Base-by-base conservation (phyloP, 1,140 invertebrate species). In the Grapholita molesta region DNA sequence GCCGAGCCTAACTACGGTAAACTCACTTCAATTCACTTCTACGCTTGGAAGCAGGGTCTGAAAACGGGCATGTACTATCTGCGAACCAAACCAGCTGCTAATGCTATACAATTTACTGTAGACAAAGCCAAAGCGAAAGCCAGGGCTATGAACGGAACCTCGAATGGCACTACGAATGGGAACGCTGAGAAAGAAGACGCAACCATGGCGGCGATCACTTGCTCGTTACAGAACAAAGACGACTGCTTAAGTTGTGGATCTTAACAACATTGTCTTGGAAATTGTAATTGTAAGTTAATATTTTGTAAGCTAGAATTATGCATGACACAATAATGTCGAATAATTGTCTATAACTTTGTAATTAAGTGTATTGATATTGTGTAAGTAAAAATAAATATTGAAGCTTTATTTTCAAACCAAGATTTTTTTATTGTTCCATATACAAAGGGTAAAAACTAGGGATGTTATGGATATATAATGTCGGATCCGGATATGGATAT, bases 51-150 rank as follows among this genome's bases (percentile, higher is more conserved):
- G 93, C 94, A 96, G 88, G 98, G 99, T 6, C 93, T 99, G 11
- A 99, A 99, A 92, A 99, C 99, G 28, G 99, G 99, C 35, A 99
- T 99, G 98, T 99, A 99, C 90, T 99, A 99, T 88, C 93, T 99
- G 69, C 94, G 99, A 28, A 99, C 98, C 0, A 99, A 99, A 81
- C 97, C 99, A 7, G 98, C 99, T 5, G 98, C 97, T 1, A 96
- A 98, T 85, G 97, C 99, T 6, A 98, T 99, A 79, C 98, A 99
- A 86, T 99, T 99, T 86, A 99, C 99, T 11, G 98, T 99, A 0
- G 98, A 99, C 87, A 99, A 99, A 84, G 93, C 94, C 0, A 97
- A 96, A 86, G 86, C 97, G 6, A 91, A 88, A 28, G 82, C 88
- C 35, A 84, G 85, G 72, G 57, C 84, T 57, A 64, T 57, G 24